phyloP scores from a whole-genome alignment of 2,888 invertebrate species.

The Heteropelma amictum region DNA sequence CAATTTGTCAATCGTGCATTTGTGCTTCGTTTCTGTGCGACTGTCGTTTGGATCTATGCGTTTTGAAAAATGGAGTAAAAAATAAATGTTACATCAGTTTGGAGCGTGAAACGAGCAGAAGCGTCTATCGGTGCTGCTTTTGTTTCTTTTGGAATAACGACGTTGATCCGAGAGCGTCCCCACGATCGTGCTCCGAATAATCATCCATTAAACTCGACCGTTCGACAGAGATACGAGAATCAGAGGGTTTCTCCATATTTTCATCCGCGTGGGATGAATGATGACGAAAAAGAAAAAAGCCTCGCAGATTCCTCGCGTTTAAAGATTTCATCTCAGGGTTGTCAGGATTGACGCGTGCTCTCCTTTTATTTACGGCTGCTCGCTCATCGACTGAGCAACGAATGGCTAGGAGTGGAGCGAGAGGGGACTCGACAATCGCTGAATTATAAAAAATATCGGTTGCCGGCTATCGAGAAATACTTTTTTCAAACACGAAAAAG shows the following conservation, averaged over 20 bases:
- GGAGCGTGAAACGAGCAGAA: background rate
- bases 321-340: slow-evolving; percentile 9
- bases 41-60: slow-evolving; percentile 53
- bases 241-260: slow-evolving; percentile 4
- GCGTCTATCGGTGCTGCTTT: background rate
- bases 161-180: background rate
- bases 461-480: too few species aligned
- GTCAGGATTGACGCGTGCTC: slow-evolving; percentile 15
- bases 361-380: background rate
- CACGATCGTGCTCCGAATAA: background rate
- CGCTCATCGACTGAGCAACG: background rate
- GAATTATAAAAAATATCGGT: too few species aligned
- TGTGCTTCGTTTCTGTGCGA: slow-evolving; percentile 36
- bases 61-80: too few species aligned
- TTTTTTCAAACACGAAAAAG: too few species aligned
- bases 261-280: slow-evolving; percentile 11
- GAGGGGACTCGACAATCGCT: too few species aligned
- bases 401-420: too few species aligned
- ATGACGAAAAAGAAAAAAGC: slow-evolving; percentile 6
- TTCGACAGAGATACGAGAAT: background rate
- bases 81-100: background rate
- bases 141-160: background rate
- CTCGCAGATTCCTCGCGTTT: background rate
- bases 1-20: slow-evolving; percentile 13
- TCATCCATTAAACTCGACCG: background rate